Percentiles rank a stretch among this genome's conserved stretches.
These are phyloP conservation scores for Onychorhynchus coronatus DNA, from an alignment of 2,113 vertebrate genomes.

Conservation along the genomic window DNA sequence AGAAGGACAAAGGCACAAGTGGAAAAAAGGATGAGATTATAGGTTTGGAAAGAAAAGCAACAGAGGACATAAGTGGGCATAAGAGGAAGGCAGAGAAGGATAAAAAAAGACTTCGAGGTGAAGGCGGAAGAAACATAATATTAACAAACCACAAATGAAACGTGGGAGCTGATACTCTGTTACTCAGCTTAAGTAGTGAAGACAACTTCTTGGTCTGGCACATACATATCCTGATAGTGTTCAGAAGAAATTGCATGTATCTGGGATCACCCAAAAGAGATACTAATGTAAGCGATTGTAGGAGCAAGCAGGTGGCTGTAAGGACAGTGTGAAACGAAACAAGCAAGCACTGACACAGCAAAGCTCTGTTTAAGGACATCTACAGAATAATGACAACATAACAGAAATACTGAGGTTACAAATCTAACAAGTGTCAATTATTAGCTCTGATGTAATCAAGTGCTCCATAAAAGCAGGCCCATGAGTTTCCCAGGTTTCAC, in stretches of 20 bases:
- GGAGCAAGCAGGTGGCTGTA: not conserved
- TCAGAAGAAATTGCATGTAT: not conserved
- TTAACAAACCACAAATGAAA: not conserved
- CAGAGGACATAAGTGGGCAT: not conserved
- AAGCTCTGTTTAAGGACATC: not conserved
- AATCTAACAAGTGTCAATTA: not conserved
- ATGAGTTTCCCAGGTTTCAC: not conserved
- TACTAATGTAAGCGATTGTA: not conserved
- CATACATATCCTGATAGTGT: rapidly evolving
- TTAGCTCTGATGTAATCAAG: not conserved
- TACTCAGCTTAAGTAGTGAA: not conserved
- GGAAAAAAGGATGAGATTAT: not conserved
- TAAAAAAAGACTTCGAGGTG: not conserved
- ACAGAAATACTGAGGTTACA: not conserved
- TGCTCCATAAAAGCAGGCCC: not conserved
- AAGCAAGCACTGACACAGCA: not conserved
- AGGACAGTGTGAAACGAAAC: not conserved
- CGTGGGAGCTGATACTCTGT: rapidly evolving
- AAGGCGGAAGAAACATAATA: not conserved
- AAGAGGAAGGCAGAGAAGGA: not conserved
- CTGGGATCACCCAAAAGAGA: not conserved
- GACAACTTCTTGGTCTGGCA: not conserved
- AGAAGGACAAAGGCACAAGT: not conserved
- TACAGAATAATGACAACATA: not conserved
- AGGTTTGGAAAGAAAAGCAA: not conserved